Evolutionary conservation across 2,888 invertebrate genomes (phyloP).

Genomic region (Dyspetes luteomarginatus): DNA sequence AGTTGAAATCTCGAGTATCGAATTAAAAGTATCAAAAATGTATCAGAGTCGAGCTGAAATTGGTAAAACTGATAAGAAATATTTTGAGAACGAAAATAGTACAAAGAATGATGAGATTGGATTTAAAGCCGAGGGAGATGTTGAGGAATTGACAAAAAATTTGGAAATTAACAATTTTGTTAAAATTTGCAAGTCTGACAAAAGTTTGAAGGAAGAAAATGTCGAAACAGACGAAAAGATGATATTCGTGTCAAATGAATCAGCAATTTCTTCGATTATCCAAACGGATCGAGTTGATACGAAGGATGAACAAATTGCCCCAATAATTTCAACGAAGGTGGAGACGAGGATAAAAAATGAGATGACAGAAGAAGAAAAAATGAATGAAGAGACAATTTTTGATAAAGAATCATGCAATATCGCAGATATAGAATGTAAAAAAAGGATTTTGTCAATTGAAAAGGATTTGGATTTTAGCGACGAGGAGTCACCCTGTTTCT

Average conservation of each 20-base stretch:
- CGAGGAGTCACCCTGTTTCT: conserved; percentile 76
- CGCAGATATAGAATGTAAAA: neutral
- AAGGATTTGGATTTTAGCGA: conserved; percentile 41
- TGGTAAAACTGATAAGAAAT: neutral
- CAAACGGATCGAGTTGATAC: neutral
- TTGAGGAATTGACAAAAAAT: too few relatives aligned
- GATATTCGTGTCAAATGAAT: neutral
- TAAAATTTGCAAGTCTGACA: too few relatives aligned
- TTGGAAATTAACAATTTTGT: too few relatives aligned
- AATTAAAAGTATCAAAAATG: neutral
- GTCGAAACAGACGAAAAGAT: too few relatives aligned
- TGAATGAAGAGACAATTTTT: neutral
- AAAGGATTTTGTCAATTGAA: neutral
- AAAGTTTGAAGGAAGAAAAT: too few relatives aligned
- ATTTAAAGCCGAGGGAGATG: too few relatives aligned
- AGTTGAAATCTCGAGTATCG: neutral
- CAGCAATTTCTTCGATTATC: neutral
- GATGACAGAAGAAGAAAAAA: neutral
- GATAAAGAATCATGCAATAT: conserved; percentile 3
- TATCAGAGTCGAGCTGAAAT: neutral
- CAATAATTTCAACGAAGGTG: neutral
- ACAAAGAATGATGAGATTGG: neutral
- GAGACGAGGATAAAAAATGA: neutral
- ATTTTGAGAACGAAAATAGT: neutral
- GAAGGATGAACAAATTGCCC: neutral